Evolutionary conservation across 2,113 vertebrate species (phyloP).

Genomic region (Sapajus apella): DNA sequence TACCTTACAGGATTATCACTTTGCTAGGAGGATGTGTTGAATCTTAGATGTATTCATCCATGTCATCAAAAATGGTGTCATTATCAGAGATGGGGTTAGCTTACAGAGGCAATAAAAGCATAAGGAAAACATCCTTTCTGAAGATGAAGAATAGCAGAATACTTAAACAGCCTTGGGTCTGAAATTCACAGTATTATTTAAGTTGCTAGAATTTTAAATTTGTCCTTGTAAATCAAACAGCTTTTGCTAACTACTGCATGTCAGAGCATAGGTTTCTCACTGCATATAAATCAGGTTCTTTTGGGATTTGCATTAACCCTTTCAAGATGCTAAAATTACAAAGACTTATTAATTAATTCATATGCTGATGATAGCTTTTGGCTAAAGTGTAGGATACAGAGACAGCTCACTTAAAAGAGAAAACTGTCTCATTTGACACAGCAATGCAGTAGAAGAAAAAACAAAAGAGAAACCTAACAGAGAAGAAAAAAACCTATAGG

Average conservation of each 20-base stretch:
- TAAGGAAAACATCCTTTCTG: constrained; percentile 66
- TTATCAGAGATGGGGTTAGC: constrained; percentile 58
- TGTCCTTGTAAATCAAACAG: constrained; percentile 71
- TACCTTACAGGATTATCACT: constrained; percentile 71
- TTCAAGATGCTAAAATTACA: constrained; percentile 19
- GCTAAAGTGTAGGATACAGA: neutral
- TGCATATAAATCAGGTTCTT: constrained; percentile 70
- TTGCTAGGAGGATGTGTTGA: constrained; percentile 76
- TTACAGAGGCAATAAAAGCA: constrained; percentile 64
- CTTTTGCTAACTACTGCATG: constrained; percentile 71
- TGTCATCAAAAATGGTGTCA: constrained; percentile 76
- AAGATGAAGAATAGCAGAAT: constrained; percentile 50
- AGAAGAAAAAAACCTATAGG: neutral
- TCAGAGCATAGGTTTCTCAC: constrained; percentile 65
- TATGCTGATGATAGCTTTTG: neutral
- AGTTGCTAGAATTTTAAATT: constrained; percentile 75
- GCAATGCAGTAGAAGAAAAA: neutral
- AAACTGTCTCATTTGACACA: neutral
- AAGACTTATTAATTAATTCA: constrained; percentile 28
- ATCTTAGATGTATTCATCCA: constrained; percentile 77
- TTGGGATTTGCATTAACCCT: constrained; percentile 62
- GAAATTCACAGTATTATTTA: constrained; percentile 67
- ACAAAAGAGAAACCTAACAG: neutral
- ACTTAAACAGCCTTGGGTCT: constrained; percentile 54
- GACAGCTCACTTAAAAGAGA: neutral